Evolutionary conservation across 2,113 vertebrate species (phyloP).

Genomic region (Eupsittula cactorum): DNA sequence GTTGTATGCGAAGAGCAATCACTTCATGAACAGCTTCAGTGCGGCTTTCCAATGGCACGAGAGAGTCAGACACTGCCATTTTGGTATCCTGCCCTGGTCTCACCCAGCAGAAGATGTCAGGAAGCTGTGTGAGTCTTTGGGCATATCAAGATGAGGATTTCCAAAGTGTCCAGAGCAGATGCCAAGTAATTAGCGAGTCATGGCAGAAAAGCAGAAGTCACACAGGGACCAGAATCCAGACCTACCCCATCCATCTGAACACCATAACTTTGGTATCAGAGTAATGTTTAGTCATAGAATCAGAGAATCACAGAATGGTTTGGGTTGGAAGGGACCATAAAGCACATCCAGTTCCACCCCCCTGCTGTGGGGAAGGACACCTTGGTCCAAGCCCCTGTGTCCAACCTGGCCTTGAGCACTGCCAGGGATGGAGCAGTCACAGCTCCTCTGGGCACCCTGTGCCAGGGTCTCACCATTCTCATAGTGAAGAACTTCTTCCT

Average conservation of each 20-base stretch:
- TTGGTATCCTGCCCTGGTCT: neutral
- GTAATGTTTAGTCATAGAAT: neutral
- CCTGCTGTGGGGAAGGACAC: neutral
- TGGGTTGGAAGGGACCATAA: neutral
- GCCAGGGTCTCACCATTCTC: neutral
- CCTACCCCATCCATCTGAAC: neutral
- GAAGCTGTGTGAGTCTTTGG: neutral
- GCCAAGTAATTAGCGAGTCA: too few relatives aligned
- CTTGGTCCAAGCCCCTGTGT: neutral
- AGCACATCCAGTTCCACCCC: neutral
- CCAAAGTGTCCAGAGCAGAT: too few relatives aligned
- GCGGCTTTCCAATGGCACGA: neutral
- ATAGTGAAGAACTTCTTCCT: neutral
- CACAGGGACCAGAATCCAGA: too few relatives aligned
- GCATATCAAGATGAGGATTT: neutral
- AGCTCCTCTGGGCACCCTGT: neutral
- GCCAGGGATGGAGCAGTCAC: neutral
- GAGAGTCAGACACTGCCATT: neutral
- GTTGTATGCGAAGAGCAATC: neutral
- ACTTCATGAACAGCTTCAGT: neutral
- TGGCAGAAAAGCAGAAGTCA: too few relatives aligned
- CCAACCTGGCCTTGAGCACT: neutral
- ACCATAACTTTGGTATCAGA: neutral
- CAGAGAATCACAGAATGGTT: neutral
- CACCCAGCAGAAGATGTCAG: neutral